Base-by-base conservation (phyloP, 2,888 invertebrate genomes). In the Pardosa pseudoannulata region DNA sequence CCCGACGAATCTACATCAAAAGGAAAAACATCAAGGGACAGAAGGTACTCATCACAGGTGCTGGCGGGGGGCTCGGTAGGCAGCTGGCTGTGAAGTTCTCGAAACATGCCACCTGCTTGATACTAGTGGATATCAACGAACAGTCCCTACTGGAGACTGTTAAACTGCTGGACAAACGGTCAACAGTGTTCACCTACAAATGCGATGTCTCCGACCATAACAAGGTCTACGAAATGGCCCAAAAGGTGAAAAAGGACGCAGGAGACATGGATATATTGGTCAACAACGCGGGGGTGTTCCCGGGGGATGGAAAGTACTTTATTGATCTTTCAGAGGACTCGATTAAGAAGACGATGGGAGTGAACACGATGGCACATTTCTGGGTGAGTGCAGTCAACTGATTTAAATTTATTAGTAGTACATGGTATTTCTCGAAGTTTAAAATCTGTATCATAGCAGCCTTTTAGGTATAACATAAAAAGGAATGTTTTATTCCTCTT, bases 271-370 rank as follows among this genome's bases (percentile, higher is more conserved):
- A 95, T 27, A 94, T 98, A 89, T 93, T 98, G 79, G 94, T 98
- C 86, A 98, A 98, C 93, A 98, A 98, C 91, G 98, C 98, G n/a
- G 98, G 98, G 11, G 94, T 98, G 71, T 96, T 96, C 9, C 95
- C 95, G n/a, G n/a, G n/a, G n/a, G n/a, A n/a, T 6, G 97, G 97
- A 0, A 94, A 94, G 89, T 94, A 94, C 89, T 93, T 98, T 62
- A 92, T 97, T 89, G 96, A 97, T 75, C 96, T 95, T 0, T 95
- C 96, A 0, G 97, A 97, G 91, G 94, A 96, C 89, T 93, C 96
- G 87, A 96, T 98, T 89, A 95, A 96, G 91, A 94, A 95, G 89
- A 97, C 97, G 0, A 96, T 98, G 91, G 95, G 96, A 90, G 97
- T 98, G 83, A 98, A 98, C 91, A 93, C 96, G 39, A 93, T 97